Conservation (phyloP, 2,888 invertebrate genomes). For the Heteromurus nitidus region DNA sequence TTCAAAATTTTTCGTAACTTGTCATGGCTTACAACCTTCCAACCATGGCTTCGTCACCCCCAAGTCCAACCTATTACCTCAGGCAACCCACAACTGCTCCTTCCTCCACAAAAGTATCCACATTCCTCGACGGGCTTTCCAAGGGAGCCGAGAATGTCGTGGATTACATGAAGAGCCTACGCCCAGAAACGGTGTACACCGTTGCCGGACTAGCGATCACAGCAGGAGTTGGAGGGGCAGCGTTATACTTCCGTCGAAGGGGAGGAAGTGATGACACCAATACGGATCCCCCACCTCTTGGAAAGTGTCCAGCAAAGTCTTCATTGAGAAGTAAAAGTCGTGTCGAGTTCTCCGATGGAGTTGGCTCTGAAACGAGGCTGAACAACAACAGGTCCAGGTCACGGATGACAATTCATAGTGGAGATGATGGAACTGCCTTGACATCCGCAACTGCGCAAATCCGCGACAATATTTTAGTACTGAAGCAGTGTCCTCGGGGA, state of each 20-base stretch:
- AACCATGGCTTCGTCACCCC: not conserved
- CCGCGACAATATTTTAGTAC: constrained; percentile 45
- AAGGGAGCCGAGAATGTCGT: not conserved
- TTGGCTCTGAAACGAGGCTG: constrained; percentile 14
- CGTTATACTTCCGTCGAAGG: not conserved
- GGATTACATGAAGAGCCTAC: constrained; percentile 5
- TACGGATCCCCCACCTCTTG: no score
- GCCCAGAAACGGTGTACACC: constrained; percentile 1
- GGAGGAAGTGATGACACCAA: no score
- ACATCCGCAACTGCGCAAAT: no score
- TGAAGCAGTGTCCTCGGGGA: constrained; percentile 69
- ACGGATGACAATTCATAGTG: no score
- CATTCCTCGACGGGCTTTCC: not conserved
- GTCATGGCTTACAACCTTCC: no score
- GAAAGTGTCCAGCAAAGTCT: no score
- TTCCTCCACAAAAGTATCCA: no score
- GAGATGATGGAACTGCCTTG: no score
- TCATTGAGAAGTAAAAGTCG: no score
- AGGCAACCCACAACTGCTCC: no score
- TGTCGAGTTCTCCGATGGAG: not conserved
- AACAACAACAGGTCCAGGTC: not conserved
- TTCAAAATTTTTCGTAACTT: no score
- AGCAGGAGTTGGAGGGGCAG: not conserved
- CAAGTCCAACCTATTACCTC: no score
- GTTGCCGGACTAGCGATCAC: constrained; percentile 15